Evolutionary conservation across 2,888 invertebrate species (phyloP).

Genomic region (Apodemia hepburni): DNA sequence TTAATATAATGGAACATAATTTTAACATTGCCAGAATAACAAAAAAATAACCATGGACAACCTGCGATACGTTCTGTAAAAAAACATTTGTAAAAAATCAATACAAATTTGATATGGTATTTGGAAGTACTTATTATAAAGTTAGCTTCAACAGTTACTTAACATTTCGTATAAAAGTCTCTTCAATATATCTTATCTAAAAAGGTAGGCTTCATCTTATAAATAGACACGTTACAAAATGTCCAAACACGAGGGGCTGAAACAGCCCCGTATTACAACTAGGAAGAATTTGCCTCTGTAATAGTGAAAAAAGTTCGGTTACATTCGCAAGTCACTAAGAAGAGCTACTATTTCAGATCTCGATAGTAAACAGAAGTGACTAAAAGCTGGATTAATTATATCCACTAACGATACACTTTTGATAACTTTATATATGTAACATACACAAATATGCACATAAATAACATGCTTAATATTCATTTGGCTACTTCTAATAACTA

Average conservation of each 20-base stretch:
- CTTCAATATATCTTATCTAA: slow-evolving; percentile 78
- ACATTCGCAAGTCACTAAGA: slow-evolving; percentile 60
- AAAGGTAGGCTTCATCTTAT: slow-evolving; percentile 71
- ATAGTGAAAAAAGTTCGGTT: slow-evolving; percentile 66
- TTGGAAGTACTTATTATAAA: slow-evolving; percentile 73
- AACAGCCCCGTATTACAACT: slow-evolving; percentile 48
- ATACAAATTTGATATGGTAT: slow-evolving; percentile 65
- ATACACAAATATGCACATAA: slow-evolving; percentile 66
- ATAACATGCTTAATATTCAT: slow-evolving; percentile 61
- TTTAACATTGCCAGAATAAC: slow-evolving; percentile 44
- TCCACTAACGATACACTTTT: slow-evolving; percentile 62
- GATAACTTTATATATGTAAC: slow-evolving; percentile 69
- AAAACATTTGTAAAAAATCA: slow-evolving; percentile 21
- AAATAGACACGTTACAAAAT: slow-evolving; percentile 63
- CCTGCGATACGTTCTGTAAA: slow-evolving; percentile 6
- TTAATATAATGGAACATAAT: slow-evolving; percentile 40
- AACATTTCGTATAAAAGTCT: slow-evolving; percentile 79
- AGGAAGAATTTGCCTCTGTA: slow-evolving; percentile 54
- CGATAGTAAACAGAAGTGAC: slow-evolving; percentile 44
- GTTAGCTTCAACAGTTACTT: slow-evolving; percentile 76
- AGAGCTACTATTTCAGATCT: slow-evolving; percentile 43
- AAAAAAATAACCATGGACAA: slow-evolving; percentile 18
- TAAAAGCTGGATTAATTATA: slow-evolving; percentile 59
- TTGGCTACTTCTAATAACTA: slow-evolving; percentile 68
- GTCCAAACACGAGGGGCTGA: slow-evolving; percentile 53